phyloP scores from a whole-genome alignment of 2,888 invertebrate species.

The Eupithecia abbreviata region DNA sequence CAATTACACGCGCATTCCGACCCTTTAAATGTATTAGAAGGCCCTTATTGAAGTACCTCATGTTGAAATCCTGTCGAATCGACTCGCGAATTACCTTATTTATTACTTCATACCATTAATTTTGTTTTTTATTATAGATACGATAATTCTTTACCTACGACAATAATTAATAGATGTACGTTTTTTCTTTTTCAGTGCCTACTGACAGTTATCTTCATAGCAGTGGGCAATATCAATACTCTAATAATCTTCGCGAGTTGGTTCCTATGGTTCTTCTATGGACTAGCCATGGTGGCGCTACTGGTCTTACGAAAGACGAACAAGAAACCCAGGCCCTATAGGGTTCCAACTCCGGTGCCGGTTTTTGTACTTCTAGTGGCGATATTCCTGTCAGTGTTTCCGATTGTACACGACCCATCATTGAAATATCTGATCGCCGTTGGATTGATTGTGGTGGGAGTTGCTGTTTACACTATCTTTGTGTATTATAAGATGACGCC shows the following conservation, averaged over 20 bases:
- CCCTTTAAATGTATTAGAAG: no score
- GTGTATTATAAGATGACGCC: constrained; percentile 88
- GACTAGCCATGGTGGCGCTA: constrained; percentile 90
- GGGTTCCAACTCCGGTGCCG: constrained; percentile 89
- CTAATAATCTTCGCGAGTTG: constrained; percentile 94
- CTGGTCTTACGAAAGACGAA: constrained; percentile 89
- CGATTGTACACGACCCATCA: constrained; percentile 90
- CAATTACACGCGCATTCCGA: no score
- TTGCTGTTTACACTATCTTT: constrained; percentile 88
- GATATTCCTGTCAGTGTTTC: constrained; percentile 88
- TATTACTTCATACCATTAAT: no score
- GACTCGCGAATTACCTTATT: no score
- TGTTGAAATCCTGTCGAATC: no score
- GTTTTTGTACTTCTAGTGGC: constrained; percentile 88
- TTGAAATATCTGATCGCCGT: constrained; percentile 90
- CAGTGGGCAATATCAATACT: constrained; percentile 88
- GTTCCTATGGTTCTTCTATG: constrained; percentile 94
- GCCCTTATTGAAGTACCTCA: no score
- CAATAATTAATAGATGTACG: no score
- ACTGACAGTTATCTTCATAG: constrained; percentile 87
- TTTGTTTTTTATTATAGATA: no score
- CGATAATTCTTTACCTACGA: no score
- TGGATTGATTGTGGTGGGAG: constrained; percentile 87
- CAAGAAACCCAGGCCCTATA: constrained; percentile 87
- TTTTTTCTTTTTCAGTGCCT: constrained; percentile 80